Conservation (phyloP, 2,113 vertebrate species). For the Athene noctua region DNA sequence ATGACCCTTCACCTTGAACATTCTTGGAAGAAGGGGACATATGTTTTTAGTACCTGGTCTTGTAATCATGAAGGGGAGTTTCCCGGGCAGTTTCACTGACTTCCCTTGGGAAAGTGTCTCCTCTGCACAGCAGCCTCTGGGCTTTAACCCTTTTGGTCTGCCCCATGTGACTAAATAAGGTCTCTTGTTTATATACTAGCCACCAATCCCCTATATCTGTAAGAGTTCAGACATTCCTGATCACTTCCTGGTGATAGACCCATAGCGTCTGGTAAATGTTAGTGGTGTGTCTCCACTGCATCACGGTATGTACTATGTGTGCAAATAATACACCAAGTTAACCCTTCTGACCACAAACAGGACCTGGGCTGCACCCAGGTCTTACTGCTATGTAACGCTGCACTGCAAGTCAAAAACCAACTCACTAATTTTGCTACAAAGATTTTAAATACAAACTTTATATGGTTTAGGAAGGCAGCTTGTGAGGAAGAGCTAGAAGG, state of each 20-base stretch:
- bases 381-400: rapidly evolving
- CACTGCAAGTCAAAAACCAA: neutral
- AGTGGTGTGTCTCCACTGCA: rapidly evolving
- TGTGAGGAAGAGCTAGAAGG: neutral
- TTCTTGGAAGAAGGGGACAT: neutral
- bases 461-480: neutral
- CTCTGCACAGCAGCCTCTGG: neutral
- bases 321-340: neutral
- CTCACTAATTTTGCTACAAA: neutral
- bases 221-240: neutral
- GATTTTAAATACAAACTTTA: neutral
- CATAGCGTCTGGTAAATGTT: neutral
- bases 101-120: neutral
- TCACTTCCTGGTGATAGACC: neutral
- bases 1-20: neutral
- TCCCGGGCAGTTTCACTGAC: neutral
- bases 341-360: neutral
- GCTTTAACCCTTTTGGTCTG: neutral
- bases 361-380: neutral
- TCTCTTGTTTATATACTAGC: neutral
- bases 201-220: neutral
- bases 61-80: neutral
- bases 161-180: neutral
- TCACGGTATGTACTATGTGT: rapidly evolving
- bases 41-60: neutral